Conservation (phyloP, 2,888 invertebrate genomes). For the Dryobota labecula region DNA sequence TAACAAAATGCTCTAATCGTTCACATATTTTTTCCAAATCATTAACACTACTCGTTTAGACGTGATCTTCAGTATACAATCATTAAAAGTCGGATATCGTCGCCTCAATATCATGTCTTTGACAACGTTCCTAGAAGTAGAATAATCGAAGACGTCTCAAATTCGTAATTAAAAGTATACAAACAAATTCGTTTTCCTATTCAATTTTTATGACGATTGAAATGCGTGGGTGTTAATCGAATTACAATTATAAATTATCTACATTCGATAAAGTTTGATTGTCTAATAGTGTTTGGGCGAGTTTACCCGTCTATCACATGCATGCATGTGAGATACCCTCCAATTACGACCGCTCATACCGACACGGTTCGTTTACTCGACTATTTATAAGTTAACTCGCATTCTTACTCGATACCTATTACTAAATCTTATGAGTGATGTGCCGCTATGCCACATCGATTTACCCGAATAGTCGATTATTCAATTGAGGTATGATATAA, state of each 20-base stretch:
- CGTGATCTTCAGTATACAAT: too few relatives aligned
- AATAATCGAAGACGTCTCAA: background rate
- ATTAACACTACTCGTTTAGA: too few relatives aligned
- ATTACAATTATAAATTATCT: constrained; percentile 59
- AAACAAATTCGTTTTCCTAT: constrained; percentile 25
- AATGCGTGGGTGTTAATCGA: constrained; percentile 56
- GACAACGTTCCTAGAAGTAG: background rate
- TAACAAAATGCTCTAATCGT: too few relatives aligned
- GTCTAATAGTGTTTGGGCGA: constrained; percentile 37
- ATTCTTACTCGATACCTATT: constrained; percentile 46
- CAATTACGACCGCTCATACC: constrained; percentile 58
- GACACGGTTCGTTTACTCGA: constrained; percentile 61
- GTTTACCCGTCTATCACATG: constrained; percentile 37
- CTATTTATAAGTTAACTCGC: constrained; percentile 61
- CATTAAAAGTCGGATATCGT: too few relatives aligned
- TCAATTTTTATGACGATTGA: constrained; percentile 17
- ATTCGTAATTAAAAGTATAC: constrained; percentile 35
- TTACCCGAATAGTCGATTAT: constrained; percentile 35
- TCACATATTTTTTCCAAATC: too few relatives aligned
- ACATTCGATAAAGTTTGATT: constrained; percentile 57
- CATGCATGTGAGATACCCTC: constrained; percentile 47
- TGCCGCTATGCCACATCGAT: constrained; percentile 32
- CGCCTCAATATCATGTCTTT: background rate
- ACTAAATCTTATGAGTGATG: constrained; percentile 47
- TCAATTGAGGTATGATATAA: constrained; percentile 24